Evolutionary conservation across 2,888 invertebrate genomes (phyloP).

Genomic region (Diaphora mendica): DNA sequence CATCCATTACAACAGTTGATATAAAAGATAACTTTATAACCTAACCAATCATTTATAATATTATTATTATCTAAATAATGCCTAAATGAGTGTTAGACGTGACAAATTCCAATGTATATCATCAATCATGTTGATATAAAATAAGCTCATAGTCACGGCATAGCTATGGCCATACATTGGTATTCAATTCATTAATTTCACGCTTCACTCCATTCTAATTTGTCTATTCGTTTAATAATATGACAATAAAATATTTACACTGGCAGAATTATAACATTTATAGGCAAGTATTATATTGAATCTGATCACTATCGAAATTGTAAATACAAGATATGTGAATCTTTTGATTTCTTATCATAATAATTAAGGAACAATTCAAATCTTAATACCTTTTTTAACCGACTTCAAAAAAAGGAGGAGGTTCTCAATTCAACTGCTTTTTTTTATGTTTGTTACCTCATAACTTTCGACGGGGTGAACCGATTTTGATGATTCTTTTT

Average conservation of each 20-base stretch:
- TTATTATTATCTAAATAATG: conserved; percentile 5
- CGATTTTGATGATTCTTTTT: too few species aligned
- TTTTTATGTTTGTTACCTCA: too few species aligned
- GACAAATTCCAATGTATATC: conserved; percentile 10
- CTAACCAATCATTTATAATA: background rate
- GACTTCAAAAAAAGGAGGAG: too few species aligned
- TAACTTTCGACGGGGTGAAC: too few species aligned
- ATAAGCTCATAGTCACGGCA: background rate
- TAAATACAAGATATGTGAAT: too few species aligned
- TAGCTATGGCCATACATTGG: background rate
- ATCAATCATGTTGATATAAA: conserved; percentile 3
- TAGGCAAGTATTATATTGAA: too few species aligned
- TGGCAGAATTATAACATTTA: background rate
- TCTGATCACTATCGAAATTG: too few species aligned
- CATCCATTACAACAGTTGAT: too few species aligned
- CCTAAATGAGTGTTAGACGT: background rate
- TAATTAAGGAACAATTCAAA: too few species aligned
- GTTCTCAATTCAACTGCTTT: too few species aligned
- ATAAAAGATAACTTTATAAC: background rate
- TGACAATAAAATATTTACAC: background rate
- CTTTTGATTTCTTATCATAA: too few species aligned
- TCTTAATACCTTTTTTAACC: too few species aligned
- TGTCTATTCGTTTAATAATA: background rate
- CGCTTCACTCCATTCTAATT: background rate
- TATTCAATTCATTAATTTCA: background rate